phyloP scores from a whole-genome alignment of 2,888 invertebrate genomes.

The Scotopteryx bipunctaria region DNA sequence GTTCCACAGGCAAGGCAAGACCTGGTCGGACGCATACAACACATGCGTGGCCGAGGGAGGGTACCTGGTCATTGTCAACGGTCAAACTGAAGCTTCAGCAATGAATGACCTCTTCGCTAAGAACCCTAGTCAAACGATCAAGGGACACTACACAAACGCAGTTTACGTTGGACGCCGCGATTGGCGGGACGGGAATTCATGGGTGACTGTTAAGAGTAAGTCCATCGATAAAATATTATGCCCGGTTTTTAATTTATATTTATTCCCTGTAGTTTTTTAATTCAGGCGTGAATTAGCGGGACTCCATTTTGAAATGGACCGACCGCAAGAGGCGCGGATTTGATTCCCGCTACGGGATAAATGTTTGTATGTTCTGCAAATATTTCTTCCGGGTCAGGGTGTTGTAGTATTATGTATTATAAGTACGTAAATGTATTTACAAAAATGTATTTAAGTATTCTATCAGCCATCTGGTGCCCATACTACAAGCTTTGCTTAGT shows the following conservation, averaged over 20 bases:
- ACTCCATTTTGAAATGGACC: too few relatives aligned
- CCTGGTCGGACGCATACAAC: conserved; percentile 2
- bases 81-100: background rate
- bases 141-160: background rate
- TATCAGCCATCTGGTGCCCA: too few relatives aligned
- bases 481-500: too few relatives aligned
- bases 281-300: too few relatives aligned
- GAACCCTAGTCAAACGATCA: background rate
- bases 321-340: too few relatives aligned
- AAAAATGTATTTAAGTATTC: too few relatives aligned
- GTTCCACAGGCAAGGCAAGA: background rate
- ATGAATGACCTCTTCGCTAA: background rate
- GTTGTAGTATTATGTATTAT: too few relatives aligned
- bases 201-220: background rate
- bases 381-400: too few relatives aligned
- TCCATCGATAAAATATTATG: background rate
- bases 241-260: background rate
- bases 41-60: conserved; percentile 1
- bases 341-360: too few relatives aligned
- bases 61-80: conserved; percentile 8
- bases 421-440: too few relatives aligned
- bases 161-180: background rate
- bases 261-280: too few relatives aligned
- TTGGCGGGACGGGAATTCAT: background rate
- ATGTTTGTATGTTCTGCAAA: too few relatives aligned